Conservation (phyloP, 2,113 vertebrate species). For the Sylvietta virens region DNA sequence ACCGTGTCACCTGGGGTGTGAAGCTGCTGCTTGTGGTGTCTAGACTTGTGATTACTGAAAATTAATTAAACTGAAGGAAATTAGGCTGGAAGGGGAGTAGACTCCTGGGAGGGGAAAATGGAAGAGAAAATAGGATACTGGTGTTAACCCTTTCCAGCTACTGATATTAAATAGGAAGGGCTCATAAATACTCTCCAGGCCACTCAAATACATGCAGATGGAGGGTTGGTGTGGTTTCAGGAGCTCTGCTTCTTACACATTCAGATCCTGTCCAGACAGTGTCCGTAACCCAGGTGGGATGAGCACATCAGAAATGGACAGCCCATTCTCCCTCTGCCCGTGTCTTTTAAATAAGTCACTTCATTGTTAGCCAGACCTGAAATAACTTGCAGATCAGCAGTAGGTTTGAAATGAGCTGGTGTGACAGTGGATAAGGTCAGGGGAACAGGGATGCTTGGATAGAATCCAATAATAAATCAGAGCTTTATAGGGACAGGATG, state of each 20-base stretch:
- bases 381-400: neutral
- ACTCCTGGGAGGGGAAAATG: slow-evolving; percentile 54
- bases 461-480: neutral
- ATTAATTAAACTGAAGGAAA: slow-evolving; percentile 67
- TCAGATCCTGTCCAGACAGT: neutral
- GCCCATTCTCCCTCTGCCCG: neutral
- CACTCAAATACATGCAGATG: neutral
- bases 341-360: neutral
- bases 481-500: fast-evolving
- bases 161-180: neutral
- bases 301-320: neutral
- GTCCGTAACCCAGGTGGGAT: neutral
- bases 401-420: neutral
- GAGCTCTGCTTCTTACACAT: neutral
- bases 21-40: slow-evolving; percentile 59
- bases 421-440: neutral
- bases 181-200: neutral
- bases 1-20: slow-evolving; percentile 50
- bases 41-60: slow-evolving; percentile 69
- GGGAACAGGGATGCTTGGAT: neutral
- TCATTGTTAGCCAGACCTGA: neutral
- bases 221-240: neutral
- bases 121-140: slow-evolving; percentile 42
- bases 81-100: slow-evolving; percentile 60
- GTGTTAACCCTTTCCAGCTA: slow-evolving; percentile 46